Conservation (phyloP, 2,888 invertebrate genomes). For the Zaprionus obscuricornis region DNA sequence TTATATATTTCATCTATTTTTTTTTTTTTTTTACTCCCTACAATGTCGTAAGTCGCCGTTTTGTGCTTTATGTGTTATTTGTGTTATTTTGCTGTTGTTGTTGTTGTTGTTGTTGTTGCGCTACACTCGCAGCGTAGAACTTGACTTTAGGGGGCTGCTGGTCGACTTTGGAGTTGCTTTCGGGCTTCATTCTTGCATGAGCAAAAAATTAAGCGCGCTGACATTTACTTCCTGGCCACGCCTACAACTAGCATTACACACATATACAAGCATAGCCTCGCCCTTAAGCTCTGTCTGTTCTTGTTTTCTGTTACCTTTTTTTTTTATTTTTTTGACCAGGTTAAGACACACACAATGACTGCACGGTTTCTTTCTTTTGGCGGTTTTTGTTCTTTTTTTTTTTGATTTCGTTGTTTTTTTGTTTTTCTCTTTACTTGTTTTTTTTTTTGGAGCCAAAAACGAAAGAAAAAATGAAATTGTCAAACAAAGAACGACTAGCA, state of each 20-base stretch:
- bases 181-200: slow-evolving; percentile 30
- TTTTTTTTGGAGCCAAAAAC: slow-evolving; percentile 35
- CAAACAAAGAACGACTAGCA: slow-evolving; percentile 59
- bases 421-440: slow-evolving; percentile 4
- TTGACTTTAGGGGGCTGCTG: slow-evolving; percentile 36
- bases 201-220: slow-evolving; percentile 56
- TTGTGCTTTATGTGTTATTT: slow-evolving; percentile 14
- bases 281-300: neutral
- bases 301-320: neutral
- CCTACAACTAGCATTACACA: slow-evolving; percentile 30
- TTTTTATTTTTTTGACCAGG: slow-evolving; percentile 43
- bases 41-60: neutral
- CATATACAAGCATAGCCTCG: slow-evolving; percentile 9
- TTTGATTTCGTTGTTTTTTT: too few species aligned
- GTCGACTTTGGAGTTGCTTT: slow-evolving; percentile 27
- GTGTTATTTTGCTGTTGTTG: slow-evolving; percentile 28
- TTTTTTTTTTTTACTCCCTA: slow-evolving; percentile 5
- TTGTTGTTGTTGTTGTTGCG: slow-evolving; percentile 36
- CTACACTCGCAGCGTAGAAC: slow-evolving; percentile 10
- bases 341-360: slow-evolving; percentile 53
- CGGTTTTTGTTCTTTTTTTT: too few species aligned
- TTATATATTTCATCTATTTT: neutral
- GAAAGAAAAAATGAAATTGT: slow-evolving; percentile 45
- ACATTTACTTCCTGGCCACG: slow-evolving; percentile 58
- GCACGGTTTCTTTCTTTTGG: too few species aligned